Conservation (phyloP, 2,888 invertebrate genomes). For the Drosophila sordidula region DNA sequence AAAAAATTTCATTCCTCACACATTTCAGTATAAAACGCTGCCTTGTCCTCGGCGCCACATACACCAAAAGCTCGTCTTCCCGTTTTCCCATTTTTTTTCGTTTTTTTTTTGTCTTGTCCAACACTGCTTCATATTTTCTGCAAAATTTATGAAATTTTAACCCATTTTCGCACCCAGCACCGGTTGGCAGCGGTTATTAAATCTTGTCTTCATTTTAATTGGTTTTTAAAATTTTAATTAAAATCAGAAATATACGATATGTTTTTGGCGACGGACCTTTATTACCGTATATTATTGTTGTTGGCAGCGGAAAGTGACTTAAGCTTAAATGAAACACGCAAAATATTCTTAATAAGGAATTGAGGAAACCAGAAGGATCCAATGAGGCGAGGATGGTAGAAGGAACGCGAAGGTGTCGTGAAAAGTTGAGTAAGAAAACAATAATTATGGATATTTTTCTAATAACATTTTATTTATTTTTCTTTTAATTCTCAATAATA, state of each 20-base stretch:
- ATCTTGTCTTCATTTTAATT: conserved; percentile 59
- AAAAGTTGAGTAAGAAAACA: too few species aligned
- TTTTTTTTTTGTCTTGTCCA: conserved; percentile 38
- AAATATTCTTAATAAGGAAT: background rate
- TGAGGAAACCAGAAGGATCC: background rate
- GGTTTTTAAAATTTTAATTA: conserved; percentile 65
- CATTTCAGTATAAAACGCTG: conserved; percentile 49
- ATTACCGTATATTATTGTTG: background rate
- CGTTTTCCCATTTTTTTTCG: conserved; percentile 11
- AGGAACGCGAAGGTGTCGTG: background rate
- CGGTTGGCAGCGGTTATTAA: conserved; percentile 46
- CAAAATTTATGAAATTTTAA: conserved; percentile 67
- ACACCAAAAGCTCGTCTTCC: conserved; percentile 12
- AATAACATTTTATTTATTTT: too few species aligned
- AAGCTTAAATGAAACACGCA: background rate
- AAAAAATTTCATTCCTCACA: conserved; percentile 70
- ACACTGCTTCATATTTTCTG: conserved; percentile 61
- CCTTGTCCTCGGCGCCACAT: conserved; percentile 34
- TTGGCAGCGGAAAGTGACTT: background rate
- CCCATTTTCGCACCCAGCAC: conserved; percentile 40
- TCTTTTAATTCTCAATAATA: too few species aligned
- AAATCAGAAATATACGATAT: conserved; percentile 48
- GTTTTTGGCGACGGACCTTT: conserved; percentile 7
- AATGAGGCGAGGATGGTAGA: background rate
- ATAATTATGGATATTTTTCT: too few species aligned